Percentiles rank a stretch among this genome's conserved stretches.
These are phyloP conservation scores for Drosophila pruinosa DNA, from an alignment of 1,140 invertebrate genomes.

Conservation along the genomic window DNA sequence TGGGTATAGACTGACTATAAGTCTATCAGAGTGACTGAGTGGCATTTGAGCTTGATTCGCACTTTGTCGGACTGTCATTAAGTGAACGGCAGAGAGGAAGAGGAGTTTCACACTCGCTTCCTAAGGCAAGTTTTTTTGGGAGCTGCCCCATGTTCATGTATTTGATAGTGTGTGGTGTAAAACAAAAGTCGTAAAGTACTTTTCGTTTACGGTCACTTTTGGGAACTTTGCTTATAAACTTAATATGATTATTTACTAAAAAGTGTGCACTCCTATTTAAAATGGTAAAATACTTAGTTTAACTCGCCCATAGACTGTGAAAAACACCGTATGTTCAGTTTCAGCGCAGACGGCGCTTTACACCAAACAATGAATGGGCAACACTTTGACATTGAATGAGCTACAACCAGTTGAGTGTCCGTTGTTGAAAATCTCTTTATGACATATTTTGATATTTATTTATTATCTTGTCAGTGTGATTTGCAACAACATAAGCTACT, in stretches of 20 bases:
- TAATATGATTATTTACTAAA: too few species aligned
- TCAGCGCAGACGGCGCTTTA: neutral
- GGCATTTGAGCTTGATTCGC: slow-evolving; percentile 67
- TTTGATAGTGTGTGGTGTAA: too few species aligned
- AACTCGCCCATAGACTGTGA: too few species aligned
- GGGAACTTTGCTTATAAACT: too few species aligned
- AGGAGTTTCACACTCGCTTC: neutral
- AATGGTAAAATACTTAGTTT: too few species aligned
- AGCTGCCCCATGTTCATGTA: too few species aligned
- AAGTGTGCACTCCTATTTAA: too few species aligned
- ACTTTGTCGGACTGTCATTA: slow-evolving; percentile 48
- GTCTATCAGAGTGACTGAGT: slow-evolving; percentile 30
- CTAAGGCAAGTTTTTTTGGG: too few species aligned
- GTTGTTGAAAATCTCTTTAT: slow-evolving; percentile 66
- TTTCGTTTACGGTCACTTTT: too few species aligned
- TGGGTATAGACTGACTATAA: neutral
- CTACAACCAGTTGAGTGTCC: slow-evolving; percentile 26
- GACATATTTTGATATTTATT: slow-evolving; percentile 82
- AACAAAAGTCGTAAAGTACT: too few species aligned
- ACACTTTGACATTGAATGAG: neutral
- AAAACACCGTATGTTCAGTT: slow-evolving; percentile 37
- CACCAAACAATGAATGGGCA: neutral
- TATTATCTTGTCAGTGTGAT: slow-evolving; percentile 80
- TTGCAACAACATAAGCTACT: slow-evolving; percentile 63
- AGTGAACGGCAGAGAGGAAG: neutral